Conservation (phyloP, 2,797 vertebrate species). For the Discoglossus pictus region DNA sequence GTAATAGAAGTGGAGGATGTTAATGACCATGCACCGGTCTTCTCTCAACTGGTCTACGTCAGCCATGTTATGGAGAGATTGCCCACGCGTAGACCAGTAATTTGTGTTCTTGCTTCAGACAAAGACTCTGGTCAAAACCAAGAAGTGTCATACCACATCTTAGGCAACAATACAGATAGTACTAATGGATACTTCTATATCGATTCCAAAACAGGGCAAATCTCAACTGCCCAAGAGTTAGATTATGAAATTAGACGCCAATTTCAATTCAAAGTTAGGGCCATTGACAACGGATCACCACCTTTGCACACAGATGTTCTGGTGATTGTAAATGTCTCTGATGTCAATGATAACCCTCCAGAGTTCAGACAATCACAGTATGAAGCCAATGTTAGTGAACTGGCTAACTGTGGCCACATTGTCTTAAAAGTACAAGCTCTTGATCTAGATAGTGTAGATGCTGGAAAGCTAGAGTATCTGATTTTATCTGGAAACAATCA, state of each 20-base stretch:
- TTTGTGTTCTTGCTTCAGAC: conserved; percentile 82
- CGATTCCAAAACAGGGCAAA: conserved; percentile 77
- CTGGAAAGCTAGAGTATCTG: conserved; percentile 82
- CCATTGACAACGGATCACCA: conserved; percentile 78
- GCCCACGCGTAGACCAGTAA: conserved; percentile 78
- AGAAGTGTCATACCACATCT: conserved; percentile 80
- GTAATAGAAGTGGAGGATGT: conserved; percentile 91
- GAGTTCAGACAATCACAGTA: conserved; percentile 85
- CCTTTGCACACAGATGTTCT: conserved; percentile 79
- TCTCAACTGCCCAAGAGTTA: conserved; percentile 78
- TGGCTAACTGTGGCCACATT: conserved; percentile 90
- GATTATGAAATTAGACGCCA: conserved; percentile 83
- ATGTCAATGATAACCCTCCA: conserved; percentile 94
- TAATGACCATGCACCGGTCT: conserved; percentile 88
- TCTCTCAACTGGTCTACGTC: conserved; percentile 75
- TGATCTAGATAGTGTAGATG: conserved; percentile 81
- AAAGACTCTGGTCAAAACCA: conserved; percentile 85
- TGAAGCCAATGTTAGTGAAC: conserved; percentile 85
- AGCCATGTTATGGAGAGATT: conserved; percentile 78
- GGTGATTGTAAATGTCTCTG: conserved; percentile 81
- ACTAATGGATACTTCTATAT: conserved; percentile 79
- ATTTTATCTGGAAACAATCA: conserved; percentile 93
- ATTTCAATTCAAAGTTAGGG: conserved; percentile 84
- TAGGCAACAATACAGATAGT: conserved; percentile 74
- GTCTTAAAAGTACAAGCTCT: conserved; percentile 95